Evolutionary conservation across 2,888 invertebrate species (phyloP), one percentile per base, ranked within the genome.

Genomic region (Platynereis dumerilii): DNA sequence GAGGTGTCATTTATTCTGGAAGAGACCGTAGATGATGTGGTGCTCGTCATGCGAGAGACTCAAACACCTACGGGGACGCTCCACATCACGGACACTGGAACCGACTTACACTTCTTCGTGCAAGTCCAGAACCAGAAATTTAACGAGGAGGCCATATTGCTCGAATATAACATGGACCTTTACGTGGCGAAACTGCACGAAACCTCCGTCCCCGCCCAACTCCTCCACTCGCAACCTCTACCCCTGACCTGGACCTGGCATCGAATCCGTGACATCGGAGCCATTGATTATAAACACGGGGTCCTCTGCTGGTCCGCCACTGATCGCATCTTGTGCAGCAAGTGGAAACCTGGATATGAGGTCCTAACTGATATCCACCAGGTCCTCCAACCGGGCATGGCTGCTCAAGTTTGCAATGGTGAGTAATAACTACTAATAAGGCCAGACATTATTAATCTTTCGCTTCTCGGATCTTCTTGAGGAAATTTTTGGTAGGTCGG

Each of bases 241-340:
- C 20, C n/a, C n/a, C 20, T 20, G 48, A 22, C n/a, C 20, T 48
- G n/a, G 20, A 48, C 48, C 5, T 48, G 22, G n/a, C 48, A 48
- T 48, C 20, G n/a, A 5, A 48, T 48, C 5, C n/a, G 22, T 22
- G 20, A 48, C n/a, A 22, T 48, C 17, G 48, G 48, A 48, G 48
- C n/a, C 22, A 48, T 48, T 20, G 22, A 22, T 22, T 48, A 48
- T n/a, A 48, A 48, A 48, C 20, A 48, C 22, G 48, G 48, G 5
- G 48, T 48, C n/a, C 48, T 48, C 3, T 48, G 48, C 48, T 48
- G 48, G 48, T 20, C 48, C n/a, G n/a, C 48, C 7, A 48, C 22
- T n/a, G 48, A 48, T 22, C n/a, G 48, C 3, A 48, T 48, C n/a
- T 7, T n/a, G 3, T 48, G 48, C 22, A 22, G 20, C 22, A n/a